Evolutionary conservation across 2,888 invertebrate genomes (phyloP).

Genomic region (Andrena haemorrhoa): DNA sequence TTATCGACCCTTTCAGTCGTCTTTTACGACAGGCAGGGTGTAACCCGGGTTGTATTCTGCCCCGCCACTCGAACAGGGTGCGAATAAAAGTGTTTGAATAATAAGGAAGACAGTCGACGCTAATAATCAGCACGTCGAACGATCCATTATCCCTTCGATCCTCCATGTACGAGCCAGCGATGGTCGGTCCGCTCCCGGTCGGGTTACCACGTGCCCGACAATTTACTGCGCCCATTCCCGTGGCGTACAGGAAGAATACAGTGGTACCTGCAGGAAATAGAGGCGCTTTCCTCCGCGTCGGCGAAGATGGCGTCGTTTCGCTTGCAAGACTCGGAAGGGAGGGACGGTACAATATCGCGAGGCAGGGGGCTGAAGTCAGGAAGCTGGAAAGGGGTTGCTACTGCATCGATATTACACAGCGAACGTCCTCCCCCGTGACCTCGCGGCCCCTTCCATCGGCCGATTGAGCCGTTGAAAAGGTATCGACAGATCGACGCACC

Average conservation of each 20-base stretch:
- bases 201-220: slow-evolving; percentile 38
- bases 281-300: slow-evolving; percentile 50
- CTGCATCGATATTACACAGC: slow-evolving; percentile 59
- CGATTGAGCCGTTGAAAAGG: slow-evolving; percentile 70
- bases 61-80: neutral
- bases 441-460: slow-evolving; percentile 36
- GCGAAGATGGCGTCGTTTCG: slow-evolving; percentile 56
- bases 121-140: slow-evolving; percentile 17
- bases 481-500: slow-evolving; percentile 78
- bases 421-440: slow-evolving; percentile 26
- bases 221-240: slow-evolving; percentile 16
- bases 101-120: slow-evolving; percentile 31
- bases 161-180: slow-evolving; percentile 19
- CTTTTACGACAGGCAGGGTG: slow-evolving; percentile 21
- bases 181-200: neutral
- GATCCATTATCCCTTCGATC: slow-evolving; percentile 34
- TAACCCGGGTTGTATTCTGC: neutral
- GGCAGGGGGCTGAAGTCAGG: slow-evolving; percentile 55
- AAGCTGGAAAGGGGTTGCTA: slow-evolving; percentile 59
- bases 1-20: slow-evolving; percentile 15
- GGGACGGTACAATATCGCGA: slow-evolving; percentile 45
- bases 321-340: slow-evolving; percentile 41
- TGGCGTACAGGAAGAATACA: slow-evolving; percentile 26
- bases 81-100: slow-evolving; percentile 52
- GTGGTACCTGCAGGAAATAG: slow-evolving; percentile 55